Evolutionary conservation across 1,140 invertebrate species (phyloP), one percentile per base, ranked within the genome.

Genomic region (Dendroctonus valens): DNA sequence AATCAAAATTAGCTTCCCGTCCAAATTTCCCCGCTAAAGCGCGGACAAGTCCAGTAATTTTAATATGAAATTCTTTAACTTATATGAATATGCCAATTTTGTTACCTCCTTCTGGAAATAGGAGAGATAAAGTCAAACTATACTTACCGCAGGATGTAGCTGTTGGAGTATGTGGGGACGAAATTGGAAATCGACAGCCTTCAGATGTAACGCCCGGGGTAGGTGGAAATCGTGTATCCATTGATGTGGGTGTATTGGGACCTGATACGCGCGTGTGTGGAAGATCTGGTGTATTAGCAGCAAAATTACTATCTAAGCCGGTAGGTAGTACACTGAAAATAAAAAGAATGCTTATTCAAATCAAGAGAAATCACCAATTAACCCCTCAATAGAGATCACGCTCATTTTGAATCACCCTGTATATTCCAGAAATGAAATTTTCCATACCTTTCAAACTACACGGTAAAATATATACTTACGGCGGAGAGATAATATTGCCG

Each of bases 101-200:
- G 26, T 26, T 3, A 2, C 26, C 26, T 26, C 3, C 1, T 26
- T 26, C 26, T 26, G 26, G 26, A 26, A 26, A 3, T 26, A 26
- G 26, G 26, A 26, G 26, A 26, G 26, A 2, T 26, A 26, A 26
- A 26, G 26, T 26, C 26, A 26, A 55, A 55, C 8, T 39, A 39
- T 12, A 60, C 55, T 57, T 70, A 77, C 75, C 69, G 68, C 68
- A 69, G 48, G 70, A 65, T 50, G 74, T 55, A 52, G 73, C 72
- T 65, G 75, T 73, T 48, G 81, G 78, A 11, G 80, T 82, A 59
- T 80, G 79, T 7, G 79, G 81, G 73, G 81, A 82, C 39, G 80
- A 79, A 52, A 80, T 79, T 54, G 80, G 78, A 73, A 81, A 82
- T 48, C 78, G 69, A 60, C 75, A 79, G 26, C 78, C 75, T 62